Percentiles rank a stretch among this genome's conserved stretches.
Evolutionary conservation across 2,113 vertebrate species (phyloP).

Genomic region (Anhinga rufa): DNA sequence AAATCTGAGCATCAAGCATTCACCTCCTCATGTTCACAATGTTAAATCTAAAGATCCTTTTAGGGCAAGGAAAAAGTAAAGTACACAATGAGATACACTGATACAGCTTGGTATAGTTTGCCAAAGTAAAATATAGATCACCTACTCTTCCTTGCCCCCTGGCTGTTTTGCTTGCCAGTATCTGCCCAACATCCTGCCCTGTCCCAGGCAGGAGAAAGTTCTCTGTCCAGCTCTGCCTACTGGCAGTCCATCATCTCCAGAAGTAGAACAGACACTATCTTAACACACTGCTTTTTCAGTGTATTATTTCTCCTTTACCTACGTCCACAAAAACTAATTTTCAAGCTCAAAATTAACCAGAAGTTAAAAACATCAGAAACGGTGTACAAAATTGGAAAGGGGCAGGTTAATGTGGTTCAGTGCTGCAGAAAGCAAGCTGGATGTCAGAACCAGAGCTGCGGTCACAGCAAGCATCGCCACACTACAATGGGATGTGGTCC

Average conservation of each 20-base stretch:
- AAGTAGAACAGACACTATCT: neutral
- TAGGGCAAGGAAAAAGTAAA: neutral
- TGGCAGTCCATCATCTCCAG: neutral
- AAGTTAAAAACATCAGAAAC: neutral
- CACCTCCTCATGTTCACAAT: neutral
- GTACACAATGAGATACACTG: neutral
- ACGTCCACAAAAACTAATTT: neutral
- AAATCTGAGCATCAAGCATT: neutral
- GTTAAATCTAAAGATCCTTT: neutral
- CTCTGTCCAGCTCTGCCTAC: neutral
- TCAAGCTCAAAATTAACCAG: neutral
- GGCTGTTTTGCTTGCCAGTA: neutral
- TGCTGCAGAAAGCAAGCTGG: neutral
- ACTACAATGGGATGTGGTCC: neutral
- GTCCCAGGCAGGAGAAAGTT: neutral
- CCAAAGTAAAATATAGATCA: neutral
- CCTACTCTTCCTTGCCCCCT: neutral
- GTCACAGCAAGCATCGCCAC: neutral
- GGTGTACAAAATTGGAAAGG: neutral
- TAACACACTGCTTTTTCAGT: neutral
- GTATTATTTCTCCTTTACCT: neutral
- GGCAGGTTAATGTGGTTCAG: fast-evolving
- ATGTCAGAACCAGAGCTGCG: neutral
- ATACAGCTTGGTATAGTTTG: neutral
- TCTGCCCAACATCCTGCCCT: neutral